Evolutionary conservation across 2,888 invertebrate genomes (phyloP), one percentile per base, ranked within the genome.

Genomic region (Agonum fuliginosum): DNA sequence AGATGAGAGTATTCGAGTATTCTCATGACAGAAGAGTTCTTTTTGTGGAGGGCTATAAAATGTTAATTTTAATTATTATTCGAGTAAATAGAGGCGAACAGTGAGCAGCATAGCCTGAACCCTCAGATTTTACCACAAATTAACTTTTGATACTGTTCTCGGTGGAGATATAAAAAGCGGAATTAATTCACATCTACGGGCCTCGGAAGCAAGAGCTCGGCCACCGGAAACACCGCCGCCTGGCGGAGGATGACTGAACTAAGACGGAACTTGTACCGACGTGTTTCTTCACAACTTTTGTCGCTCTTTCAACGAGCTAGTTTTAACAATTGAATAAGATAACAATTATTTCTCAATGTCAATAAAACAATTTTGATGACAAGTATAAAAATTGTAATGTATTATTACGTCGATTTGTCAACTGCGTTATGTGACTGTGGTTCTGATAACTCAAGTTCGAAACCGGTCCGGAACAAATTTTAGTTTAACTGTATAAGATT

Each of bases 141-240:
- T 87, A 87, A 86, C 87, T 86, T 87, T 84, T 86, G 86, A 85
- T 86, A 85, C 84, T 85, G 86, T 86, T 84, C 87, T 87, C 87
- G 83, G 83, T 83, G 87, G 87, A 84, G 85, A 85, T 85, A 86
- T 87, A 86, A 87, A 87, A 87, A 86, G 83, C 84, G 82, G 81
- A 83, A 83, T 85, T 85, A 86, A 86, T 86, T 86, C 84, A 22
- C 72, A 54, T 54, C 58, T 8, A 62, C 58, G 58, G 58, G 58
- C 58, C 27, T 30, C 58, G 30, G 30, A 62, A 62, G 58, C 27
- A 54, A 54, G 17, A 46, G 54, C 54, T n/a, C n/a, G 58, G 58
- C 12, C 54, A 54, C 54, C 54, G 54, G 54, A 54, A 54, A 27
- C 54, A 3, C 51, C 4, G 51, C 51, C 51, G 51, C 51, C 51